A percentile compares a stretch with the other conserved stretches of the same genome.
These are phyloP conservation scores for Hyla sarda DNA, from an alignment of 2,113 vertebrate genomes.

Conservation along the genomic window DNA sequence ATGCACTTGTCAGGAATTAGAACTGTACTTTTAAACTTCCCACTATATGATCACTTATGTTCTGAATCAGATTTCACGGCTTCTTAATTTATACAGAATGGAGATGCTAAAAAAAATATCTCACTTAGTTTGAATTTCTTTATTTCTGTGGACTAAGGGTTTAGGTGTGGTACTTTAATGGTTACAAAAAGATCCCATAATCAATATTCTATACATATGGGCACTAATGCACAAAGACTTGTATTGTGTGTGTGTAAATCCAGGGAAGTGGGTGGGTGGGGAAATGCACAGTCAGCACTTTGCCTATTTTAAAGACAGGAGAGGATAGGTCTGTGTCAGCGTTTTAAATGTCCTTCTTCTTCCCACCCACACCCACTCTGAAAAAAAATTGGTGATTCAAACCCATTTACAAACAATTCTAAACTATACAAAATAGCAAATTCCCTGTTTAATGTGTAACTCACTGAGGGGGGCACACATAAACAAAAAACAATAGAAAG, in stretches of 20 bases:
- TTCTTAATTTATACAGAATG: too few species aligned
- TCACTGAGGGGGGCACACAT: not conserved
- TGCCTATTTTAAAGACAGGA: not conserved
- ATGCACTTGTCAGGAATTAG: too few species aligned
- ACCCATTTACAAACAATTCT: constrained; percentile 53
- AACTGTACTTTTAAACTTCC: too few species aligned
- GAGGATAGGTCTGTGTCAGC: constrained; percentile 50
- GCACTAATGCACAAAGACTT: constrained; percentile 33
- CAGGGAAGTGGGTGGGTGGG: constrained; percentile 5
- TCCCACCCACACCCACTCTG: constrained; percentile 45
- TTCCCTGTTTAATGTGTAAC: constrained; percentile 36
- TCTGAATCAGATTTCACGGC: too few species aligned
- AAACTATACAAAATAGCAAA: constrained; percentile 31
- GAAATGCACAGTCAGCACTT: constrained; percentile 33
- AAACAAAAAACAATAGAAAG: not conserved
- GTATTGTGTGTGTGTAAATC: constrained; percentile 20
- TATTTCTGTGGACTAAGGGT: too few species aligned
- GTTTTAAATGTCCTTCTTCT: constrained; percentile 51
- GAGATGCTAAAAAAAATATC: too few species aligned
- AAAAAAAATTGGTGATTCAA: constrained; percentile 49
- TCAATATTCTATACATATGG: constrained; percentile 35
- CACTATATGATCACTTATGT: too few species aligned
- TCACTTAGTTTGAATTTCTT: too few species aligned
- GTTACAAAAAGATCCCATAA: not conserved
- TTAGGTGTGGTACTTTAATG: too few species aligned